Conservation (phyloP, 1,140 invertebrate species). For the Caligus rogercresseyi region DNA sequence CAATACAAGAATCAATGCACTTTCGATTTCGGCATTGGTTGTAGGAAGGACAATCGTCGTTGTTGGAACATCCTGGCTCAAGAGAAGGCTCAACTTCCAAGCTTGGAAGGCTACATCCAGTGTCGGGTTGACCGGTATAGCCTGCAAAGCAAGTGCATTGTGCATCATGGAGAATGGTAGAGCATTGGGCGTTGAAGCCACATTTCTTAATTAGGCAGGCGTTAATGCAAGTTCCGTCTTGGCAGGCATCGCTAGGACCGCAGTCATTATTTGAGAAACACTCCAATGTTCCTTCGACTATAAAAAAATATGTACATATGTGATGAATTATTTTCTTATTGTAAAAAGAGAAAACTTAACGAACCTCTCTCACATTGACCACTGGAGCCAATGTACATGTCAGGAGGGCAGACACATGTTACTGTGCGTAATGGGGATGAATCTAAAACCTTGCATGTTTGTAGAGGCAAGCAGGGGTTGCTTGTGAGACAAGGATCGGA, state of each 20-base stretch:
- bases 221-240: background rate
- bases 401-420: background rate
- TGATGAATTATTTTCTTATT: slow-evolving; percentile 11
- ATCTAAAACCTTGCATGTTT: slow-evolving; percentile 1
- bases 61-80: slow-evolving; percentile 47
- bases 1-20: slow-evolving; percentile 46
- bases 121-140: slow-evolving; percentile 2
- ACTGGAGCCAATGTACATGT: background rate
- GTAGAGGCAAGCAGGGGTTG: background rate
- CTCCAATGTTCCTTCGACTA: slow-evolving; percentile 29
- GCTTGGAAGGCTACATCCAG: no score
- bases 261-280: slow-evolving; percentile 56
- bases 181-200: slow-evolving; percentile 26
- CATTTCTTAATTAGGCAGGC: slow-evolving; percentile 21
- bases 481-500: slow-evolving; percentile 41
- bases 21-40: slow-evolving; percentile 51
- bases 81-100: slow-evolving; percentile 36
- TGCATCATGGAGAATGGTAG: slow-evolving; percentile 26
- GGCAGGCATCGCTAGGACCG: slow-evolving; percentile 22
- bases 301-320: slow-evolving; percentile 31
- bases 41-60: slow-evolving; percentile 49
- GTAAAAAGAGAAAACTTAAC: background rate
- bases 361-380: slow-evolving; percentile 2
- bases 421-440: slow-evolving; percentile 14
- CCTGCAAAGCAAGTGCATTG: slow-evolving; percentile 50